These are phyloP conservation scores for Engystomops pustulosus DNA, from an alignment of 2,113 vertebrate genomes.

Conservation along the genomic window DNA sequence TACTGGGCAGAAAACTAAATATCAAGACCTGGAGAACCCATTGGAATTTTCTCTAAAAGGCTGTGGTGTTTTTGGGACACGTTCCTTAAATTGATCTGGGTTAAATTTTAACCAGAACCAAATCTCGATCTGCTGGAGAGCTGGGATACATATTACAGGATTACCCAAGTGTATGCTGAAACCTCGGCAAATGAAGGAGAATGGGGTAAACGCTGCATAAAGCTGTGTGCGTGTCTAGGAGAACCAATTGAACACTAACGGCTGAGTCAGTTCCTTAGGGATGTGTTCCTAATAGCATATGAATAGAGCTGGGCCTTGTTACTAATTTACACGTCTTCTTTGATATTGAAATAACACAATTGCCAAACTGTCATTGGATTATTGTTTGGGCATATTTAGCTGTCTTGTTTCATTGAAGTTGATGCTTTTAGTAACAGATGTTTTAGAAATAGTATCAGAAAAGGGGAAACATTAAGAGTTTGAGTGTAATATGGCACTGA, in stretches of 20 bases:
- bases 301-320: slow-evolving; percentile 7
- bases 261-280: slow-evolving; percentile 23
- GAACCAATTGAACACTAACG: slow-evolving; percentile 17
- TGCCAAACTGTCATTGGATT: slow-evolving; percentile 20
- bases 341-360: slow-evolving; percentile 30
- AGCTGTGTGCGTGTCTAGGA: slow-evolving; percentile 4
- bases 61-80: neutral
- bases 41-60: neutral
- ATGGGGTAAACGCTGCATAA: neutral
- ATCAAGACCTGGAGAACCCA: neutral
- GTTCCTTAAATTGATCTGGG: neutral
- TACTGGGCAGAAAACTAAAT: neutral
- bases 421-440: neutral
- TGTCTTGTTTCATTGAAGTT: neutral
- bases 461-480: no score
- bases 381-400: neutral
- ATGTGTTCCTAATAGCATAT: slow-evolving; percentile 20
- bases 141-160: neutral
- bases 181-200: slow-evolving; percentile 3
- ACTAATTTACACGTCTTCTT: slow-evolving; percentile 27
- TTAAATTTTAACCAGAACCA: neutral
- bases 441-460: neutral
- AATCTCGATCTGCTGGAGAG: neutral
- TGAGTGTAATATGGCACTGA: no score
- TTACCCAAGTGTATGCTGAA: neutral